Evolutionary conservation across 1,140 invertebrate genomes (phyloP).

Genomic region (Drosophila trapezifrons): DNA sequence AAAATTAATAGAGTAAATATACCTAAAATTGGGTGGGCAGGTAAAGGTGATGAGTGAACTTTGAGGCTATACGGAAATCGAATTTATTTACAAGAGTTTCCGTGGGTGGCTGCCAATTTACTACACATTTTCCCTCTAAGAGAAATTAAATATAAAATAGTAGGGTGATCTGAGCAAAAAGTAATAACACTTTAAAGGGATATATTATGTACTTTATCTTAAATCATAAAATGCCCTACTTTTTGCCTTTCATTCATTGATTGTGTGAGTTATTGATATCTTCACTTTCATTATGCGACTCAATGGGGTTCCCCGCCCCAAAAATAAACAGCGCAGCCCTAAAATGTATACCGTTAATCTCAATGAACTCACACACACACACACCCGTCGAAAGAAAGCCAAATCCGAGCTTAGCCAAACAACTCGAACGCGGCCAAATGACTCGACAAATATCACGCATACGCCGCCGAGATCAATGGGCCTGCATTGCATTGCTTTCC

Average conservation of each 20-base stretch:
- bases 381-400: conserved; percentile 55
- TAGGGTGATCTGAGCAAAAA: not conserved
- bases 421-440: conserved; percentile 44
- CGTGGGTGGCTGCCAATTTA: not conserved
- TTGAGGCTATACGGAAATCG: conserved; percentile 11
- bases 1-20: conserved; percentile 40
- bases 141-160: not conserved
- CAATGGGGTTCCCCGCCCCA: not conserved
- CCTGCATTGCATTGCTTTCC: conserved; percentile 56
- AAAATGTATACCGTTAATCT: conserved; percentile 36
- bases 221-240: not conserved
- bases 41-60: conserved; percentile 1
- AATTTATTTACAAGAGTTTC: conserved; percentile 22
- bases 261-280: not conserved
- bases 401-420: conserved; percentile 33
- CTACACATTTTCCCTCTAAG: not conserved
- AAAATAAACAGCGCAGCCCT: not conserved
- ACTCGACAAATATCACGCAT: conserved; percentile 74
- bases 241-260: not conserved
- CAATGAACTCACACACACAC: conserved; percentile 24
- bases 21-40: not conserved
- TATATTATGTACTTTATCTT: too few species aligned
- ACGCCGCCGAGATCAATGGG: conserved; percentile 49
- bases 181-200: too few species aligned
- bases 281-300: conserved; percentile 30